A percentile compares a stretch with the other conserved stretches of the same genome.
Conservation (phyloP, 2,797 vertebrate genomes). For the Liasis olivaceus region DNA sequence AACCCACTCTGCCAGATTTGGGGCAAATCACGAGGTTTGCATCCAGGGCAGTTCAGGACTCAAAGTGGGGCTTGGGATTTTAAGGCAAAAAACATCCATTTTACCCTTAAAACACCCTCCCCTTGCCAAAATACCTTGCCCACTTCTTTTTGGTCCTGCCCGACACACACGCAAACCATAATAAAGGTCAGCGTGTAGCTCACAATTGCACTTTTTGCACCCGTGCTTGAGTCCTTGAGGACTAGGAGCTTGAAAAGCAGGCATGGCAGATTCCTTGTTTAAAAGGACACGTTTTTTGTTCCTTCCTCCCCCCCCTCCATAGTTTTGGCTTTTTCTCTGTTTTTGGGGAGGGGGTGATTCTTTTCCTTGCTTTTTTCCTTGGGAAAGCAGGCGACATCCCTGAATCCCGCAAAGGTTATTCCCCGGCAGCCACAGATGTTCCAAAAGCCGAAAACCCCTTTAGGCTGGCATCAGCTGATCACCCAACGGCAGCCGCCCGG, state of each 20-base stretch:
- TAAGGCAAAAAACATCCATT: too few species aligned
- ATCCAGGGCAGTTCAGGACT: too few species aligned
- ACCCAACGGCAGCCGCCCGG: neutral
- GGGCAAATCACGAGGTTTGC: too few species aligned
- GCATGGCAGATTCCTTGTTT: neutral
- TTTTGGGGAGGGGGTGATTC: fast-evolving
- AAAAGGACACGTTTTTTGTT: neutral
- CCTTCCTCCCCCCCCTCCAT: neutral
- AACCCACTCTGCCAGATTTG: too few species aligned
- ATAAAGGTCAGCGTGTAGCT: neutral
- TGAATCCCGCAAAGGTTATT: neutral
- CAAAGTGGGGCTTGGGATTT: too few species aligned
- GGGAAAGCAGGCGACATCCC: neutral
- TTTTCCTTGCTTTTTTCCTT: too few species aligned
- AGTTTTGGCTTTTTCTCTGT: neutral
- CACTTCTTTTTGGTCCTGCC: too few species aligned
- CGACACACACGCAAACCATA: too few species aligned
- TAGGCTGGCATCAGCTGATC: neutral
- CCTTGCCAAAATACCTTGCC: too few species aligned
- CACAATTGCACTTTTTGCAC: neutral
- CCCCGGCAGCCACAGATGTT: too few species aligned
- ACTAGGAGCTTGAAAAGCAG: neutral
- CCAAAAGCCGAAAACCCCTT: neutral
- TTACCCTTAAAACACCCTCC: too few species aligned
- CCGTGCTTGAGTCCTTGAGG: neutral